Conservation (phyloP, 2,888 invertebrate genomes). For the Hemithea aestivaria region DNA sequence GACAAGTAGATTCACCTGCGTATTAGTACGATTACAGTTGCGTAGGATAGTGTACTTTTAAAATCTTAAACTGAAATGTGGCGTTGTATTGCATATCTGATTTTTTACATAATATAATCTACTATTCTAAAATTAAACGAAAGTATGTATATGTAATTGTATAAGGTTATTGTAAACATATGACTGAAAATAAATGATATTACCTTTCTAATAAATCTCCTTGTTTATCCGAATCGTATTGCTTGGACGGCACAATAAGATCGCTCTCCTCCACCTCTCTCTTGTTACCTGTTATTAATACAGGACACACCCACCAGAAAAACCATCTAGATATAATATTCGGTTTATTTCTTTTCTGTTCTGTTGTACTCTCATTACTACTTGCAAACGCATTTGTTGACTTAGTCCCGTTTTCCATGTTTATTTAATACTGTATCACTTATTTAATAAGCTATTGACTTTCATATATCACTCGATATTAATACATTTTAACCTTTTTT, state of each 20-base stretch:
- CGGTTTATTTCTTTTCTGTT: conserved; percentile 43
- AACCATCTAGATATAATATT: conserved; percentile 60
- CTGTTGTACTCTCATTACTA: conserved; percentile 3
- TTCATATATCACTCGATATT: too few relatives aligned
- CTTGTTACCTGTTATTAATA: conserved; percentile 74
- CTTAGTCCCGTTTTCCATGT: conserved; percentile 31
- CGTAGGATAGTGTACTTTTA: too few relatives aligned
- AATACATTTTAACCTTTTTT: too few relatives aligned
- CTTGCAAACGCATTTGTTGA: conserved; percentile 16
- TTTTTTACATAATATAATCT: too few relatives aligned
- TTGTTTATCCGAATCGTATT: conserved; percentile 79
- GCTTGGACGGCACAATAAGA: conserved; percentile 79
- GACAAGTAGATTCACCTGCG: too few relatives aligned
- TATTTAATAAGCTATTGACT: not conserved
- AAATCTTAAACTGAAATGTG: too few relatives aligned
- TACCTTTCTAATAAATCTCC: conserved; percentile 81
- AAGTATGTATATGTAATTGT: too few relatives aligned
- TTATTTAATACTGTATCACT: conserved; percentile 11
- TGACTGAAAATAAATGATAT: too few relatives aligned
- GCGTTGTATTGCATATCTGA: too few relatives aligned
- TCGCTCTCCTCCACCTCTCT: conserved; percentile 82
- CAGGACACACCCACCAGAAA: conserved; percentile 71
- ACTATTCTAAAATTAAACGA: too few relatives aligned
- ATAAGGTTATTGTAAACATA: too few relatives aligned
- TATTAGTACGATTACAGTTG: too few relatives aligned